Base-by-base conservation (phyloP, 2,113 vertebrate species). In the Zosterops hypoxanthus region DNA sequence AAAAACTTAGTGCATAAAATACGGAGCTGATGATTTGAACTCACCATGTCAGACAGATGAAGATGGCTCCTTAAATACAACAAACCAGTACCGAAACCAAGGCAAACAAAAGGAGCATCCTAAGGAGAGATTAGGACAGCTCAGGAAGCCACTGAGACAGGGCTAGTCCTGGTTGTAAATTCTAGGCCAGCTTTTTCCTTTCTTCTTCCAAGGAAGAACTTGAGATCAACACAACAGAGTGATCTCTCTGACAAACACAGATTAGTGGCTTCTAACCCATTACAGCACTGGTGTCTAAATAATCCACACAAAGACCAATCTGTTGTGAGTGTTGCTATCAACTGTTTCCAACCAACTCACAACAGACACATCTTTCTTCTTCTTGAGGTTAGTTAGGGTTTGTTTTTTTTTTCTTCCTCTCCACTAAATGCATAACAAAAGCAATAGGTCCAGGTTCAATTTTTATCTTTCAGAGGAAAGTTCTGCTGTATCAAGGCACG, bases 321-420 rank as follows among this genome's bases (percentile, higher is more conserved):
- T 95, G 93, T 95, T 95, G 79, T 85, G 87, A 87, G 89, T 94
- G 87, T 88, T 92, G 90, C 87, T 94, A 95, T 85, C 94, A 95
- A 87, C 84, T 28, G 79, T 87, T 90, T 82, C 91, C 82, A 92
- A 76, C 84, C 82, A 87, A 64, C 57, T 73, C 55, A 33, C 56
- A 92, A 75, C 77, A 94, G 73, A 75, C 34, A 73, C 24, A 47
- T 83, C 79, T 69, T 90, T 94, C 71, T 78, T 84, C 65, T 90
- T 50, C 88, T 57, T 70, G 64, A 92, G 56, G 68, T 91, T 82
- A 55, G 50, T 19, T 28, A 17, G 20, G 31, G 42, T 50, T 7
- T 7, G 12, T 47, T 47, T 24, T 47, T 47, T 56, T 80, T 70
- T 23, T 1, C 13, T 70, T 61, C 39, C 41, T 50, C 33, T 81